A percentile compares a stretch with the other conserved stretches of the same genome.
Evolutionary conservation across 2,113 vertebrate species (phyloP).

Genomic region (Panthera uncia): DNA sequence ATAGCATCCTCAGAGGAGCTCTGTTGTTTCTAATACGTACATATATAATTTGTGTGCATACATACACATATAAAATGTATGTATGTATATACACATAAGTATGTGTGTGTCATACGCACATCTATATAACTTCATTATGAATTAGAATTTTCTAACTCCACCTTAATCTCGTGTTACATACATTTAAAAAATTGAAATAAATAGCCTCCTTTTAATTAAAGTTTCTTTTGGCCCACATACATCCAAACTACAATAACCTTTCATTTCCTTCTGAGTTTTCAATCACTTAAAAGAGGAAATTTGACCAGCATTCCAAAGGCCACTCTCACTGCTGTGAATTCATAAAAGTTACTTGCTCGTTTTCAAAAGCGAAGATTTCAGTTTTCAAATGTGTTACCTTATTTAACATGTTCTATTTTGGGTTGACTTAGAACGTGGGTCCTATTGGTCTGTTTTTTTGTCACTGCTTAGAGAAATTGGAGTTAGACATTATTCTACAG

Average conservation of each 20-base stretch:
- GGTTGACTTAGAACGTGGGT: background rate
- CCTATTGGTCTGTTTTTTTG: background rate
- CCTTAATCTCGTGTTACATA: background rate
- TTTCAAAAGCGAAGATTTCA: background rate
- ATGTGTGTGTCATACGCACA: background rate
- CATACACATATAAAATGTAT: background rate
- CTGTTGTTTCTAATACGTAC: background rate
- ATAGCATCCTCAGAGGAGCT: background rate
- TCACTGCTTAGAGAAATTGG: background rate
- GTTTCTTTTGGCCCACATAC: background rate
- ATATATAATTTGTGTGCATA: background rate
- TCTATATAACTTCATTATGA: background rate
- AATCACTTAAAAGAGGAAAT: slow-evolving; percentile 6
- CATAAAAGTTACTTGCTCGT: background rate
- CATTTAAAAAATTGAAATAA: background rate
- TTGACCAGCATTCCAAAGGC: background rate
- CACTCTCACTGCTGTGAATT: background rate
- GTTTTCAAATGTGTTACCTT: background rate
- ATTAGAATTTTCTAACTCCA: background rate
- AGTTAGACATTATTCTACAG: background rate
- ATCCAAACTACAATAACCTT: background rate
- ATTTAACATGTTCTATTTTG: background rate
- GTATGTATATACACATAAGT: background rate
- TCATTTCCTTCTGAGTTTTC: slow-evolving; percentile 17
- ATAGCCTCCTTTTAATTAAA: slow-evolving; percentile 19